A percentile compares a stretch with the other conserved stretches of the same genome.
phyloP scores from a whole-genome alignment of 2,113 vertebrate genomes.

The Eudyptes chrysolophus region DNA sequence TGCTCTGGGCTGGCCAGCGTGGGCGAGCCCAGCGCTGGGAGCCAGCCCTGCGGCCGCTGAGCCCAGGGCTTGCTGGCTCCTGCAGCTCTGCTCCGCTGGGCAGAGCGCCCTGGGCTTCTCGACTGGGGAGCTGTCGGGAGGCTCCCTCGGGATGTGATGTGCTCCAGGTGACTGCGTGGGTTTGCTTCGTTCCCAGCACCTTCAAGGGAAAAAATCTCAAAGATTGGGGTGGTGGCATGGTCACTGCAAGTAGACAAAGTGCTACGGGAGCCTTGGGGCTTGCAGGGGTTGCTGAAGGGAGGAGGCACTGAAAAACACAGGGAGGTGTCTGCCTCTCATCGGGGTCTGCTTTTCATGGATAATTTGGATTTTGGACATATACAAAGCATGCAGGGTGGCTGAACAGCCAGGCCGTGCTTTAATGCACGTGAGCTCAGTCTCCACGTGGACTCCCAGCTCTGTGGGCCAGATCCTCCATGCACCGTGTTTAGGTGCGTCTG shows the following conservation, averaged over 20 bases:
- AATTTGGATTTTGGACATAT: background rate
- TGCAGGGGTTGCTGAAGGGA: background rate
- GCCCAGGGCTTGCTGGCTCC: background rate
- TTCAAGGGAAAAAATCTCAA: background rate
- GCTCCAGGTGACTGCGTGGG: background rate
- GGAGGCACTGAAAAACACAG: background rate
- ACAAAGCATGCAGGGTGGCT: fast-evolving
- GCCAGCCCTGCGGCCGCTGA: background rate
- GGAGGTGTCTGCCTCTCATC: background rate
- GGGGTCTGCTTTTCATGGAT: fast-evolving
- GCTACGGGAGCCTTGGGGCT: background rate
- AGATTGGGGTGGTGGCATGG: background rate
- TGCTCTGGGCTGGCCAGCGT: fast-evolving
- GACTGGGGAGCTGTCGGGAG: background rate
- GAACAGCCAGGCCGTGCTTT: fast-evolving
- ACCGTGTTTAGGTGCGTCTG: fast-evolving
- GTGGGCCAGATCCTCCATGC: fast-evolving
- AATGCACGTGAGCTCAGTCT: background rate
- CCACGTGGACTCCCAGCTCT: background rate
- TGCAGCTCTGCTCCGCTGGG: background rate
- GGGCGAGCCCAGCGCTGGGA: background rate
- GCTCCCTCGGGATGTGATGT: background rate
- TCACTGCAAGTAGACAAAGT: fast-evolving
- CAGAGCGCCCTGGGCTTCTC: background rate
- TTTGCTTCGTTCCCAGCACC: background rate